Percentiles rank a stretch among this genome's conserved stretches.
phyloP scores from a whole-genome alignment of 2,888 invertebrate genomes.

The Diachrysia chrysitis region DNA sequence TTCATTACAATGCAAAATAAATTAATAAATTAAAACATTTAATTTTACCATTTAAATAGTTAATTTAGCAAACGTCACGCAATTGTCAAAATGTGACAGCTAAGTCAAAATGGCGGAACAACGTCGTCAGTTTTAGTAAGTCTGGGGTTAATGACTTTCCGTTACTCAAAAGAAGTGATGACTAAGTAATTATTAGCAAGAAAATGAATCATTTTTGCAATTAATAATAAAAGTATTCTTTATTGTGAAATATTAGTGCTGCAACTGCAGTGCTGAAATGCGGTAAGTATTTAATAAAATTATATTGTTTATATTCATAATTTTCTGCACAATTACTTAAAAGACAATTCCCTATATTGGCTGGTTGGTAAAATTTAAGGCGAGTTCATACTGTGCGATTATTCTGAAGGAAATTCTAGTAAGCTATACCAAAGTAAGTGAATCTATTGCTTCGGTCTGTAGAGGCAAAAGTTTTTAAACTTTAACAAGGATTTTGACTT shows the following conservation, averaged over 20 bases:
- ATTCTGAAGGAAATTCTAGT: too few relatives aligned
- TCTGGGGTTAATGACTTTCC: slow-evolving; percentile 46
- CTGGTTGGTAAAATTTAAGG: too few relatives aligned
- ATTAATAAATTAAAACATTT: too few relatives aligned
- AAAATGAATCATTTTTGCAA: slow-evolving; percentile 51
- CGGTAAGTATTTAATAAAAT: too few relatives aligned
- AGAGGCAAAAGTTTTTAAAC: not conserved
- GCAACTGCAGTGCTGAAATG: not conserved
- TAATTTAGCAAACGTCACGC: too few relatives aligned
- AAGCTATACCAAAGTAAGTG: not conserved
- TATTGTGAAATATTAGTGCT: slow-evolving; percentile 26
- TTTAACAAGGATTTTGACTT: not conserved
- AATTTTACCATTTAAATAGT: too few relatives aligned
- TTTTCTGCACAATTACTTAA: not conserved
- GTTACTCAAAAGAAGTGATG: slow-evolving; percentile 55
- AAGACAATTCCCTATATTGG: not conserved
- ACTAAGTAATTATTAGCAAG: slow-evolving; percentile 51
- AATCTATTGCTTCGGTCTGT: not conserved
- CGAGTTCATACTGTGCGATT: too few relatives aligned
- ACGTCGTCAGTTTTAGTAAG: slow-evolving; percentile 33
- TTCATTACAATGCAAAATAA: too few relatives aligned
- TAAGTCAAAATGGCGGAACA: slow-evolving; percentile 43
- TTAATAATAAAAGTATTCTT: slow-evolving; percentile 6
- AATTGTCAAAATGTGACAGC: not conserved
- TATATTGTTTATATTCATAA: too few relatives aligned